phyloP scores from a whole-genome alignment of 2,888 invertebrate genomes.

The Deilephila porcellus region DNA sequence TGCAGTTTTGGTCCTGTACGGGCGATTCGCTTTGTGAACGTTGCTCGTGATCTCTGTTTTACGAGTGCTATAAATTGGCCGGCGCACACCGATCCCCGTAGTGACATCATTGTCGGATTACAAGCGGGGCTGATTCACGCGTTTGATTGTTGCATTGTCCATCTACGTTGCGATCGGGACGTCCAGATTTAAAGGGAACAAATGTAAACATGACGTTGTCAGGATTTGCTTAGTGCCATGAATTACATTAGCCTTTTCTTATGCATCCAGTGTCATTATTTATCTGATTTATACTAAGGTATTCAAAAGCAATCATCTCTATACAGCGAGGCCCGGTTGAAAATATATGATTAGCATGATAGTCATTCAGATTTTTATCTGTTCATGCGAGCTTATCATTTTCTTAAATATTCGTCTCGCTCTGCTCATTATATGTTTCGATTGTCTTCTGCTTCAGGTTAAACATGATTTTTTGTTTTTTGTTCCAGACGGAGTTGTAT shows the following conservation, averaged over 20 bases:
- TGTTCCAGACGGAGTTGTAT: constrained; percentile 97
- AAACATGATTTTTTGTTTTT: constrained; percentile 31
- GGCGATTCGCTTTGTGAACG: constrained; percentile 37
- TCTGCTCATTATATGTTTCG: no score
- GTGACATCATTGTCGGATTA: constrained; percentile 28
- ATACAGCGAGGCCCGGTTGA: no score
- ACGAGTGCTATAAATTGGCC: constrained; percentile 22
- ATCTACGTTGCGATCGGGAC: background rate
- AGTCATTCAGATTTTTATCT: no score
- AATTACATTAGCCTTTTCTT: background rate
- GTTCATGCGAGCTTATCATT: no score
- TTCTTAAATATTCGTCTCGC: no score
- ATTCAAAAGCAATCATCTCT: no score
- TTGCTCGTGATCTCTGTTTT: constrained; percentile 7
- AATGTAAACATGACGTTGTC: background rate
- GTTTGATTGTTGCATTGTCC: constrained; percentile 35
- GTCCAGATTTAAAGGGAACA: background rate
- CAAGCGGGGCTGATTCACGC: constrained; percentile 31
- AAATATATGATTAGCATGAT: no score
- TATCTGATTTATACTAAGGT: no score
- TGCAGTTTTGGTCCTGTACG: constrained; percentile 46
- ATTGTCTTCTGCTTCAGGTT: background rate
- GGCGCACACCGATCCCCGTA: background rate
- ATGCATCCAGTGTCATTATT: background rate
- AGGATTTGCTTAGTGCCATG: background rate